Base-by-base conservation (phyloP, 2,888 invertebrate species). In the Pharmacophagus antenor region DNA sequence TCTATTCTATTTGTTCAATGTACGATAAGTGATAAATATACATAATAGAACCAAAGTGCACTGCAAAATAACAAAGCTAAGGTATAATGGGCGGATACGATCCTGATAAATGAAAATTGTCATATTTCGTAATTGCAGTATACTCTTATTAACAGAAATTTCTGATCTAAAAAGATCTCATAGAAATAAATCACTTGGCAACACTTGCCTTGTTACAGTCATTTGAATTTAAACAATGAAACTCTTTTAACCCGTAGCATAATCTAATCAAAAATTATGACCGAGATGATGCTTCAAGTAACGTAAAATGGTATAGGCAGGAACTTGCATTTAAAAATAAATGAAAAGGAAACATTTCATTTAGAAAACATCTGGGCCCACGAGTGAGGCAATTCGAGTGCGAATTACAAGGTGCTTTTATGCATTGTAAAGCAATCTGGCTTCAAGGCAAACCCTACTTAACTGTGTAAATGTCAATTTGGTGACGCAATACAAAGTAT, bases 391-490 rank as follows among this genome's bases (percentile, higher is more conserved):
- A 17, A 22, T 37, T 47, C 21, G 25, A n/a, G 31, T 51, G 51
- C 58, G 18, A 50, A 54, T 44, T 10, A 50, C 27, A 22, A 21
- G 49, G 21, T 15, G 41, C 21, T 41, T 56, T 56, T 56, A 1
- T 55, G 15, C 44, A 55, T 60, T 60, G 50, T 31, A 55, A 44
- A 20, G 47, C 50, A 59, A 59, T 50, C 12, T 6, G 37, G 20
- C 22, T 15, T 55, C 60, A 60, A 56, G 55, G 47, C 31, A 47
- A 37, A n/a, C 59, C 22, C 15, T 46, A 50, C 60, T 60, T 60
- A 41, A 25, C 17, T 31, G 49, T 59, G 60, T 51, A 56, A 60
- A 60, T 56, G 60, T 17, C 60, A 60, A 46, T 41, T 51, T 47
- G 37, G 46, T 60, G 55, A 60, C 41, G 60, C 50, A 60, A 56